Evolutionary conservation across 2,888 invertebrate species (phyloP), one percentile per base, ranked within the genome.

Genomic region (Drosophila yooni): DNA sequence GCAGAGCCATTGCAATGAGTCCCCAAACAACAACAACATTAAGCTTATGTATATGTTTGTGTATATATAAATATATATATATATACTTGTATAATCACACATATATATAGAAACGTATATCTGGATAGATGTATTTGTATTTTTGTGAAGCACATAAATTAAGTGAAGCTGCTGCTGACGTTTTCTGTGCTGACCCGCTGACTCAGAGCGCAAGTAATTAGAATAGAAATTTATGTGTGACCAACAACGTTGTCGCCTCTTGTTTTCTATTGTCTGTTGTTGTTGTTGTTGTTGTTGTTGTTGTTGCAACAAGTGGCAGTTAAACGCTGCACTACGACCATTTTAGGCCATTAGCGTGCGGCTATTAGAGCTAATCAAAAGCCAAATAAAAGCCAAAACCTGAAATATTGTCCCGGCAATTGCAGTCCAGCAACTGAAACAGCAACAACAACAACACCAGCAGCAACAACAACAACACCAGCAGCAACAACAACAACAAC

Each of bases 281-380:
- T 66, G 59, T 43, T 58, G n/a, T n/a, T n/a, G 21, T 21, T 53
- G 62, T 61, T 74, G 68, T 50, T 56, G 59, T 29, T 70, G 58
- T 67, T 66, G 65, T 76, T 76, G 81, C 76, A 79, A 80, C 82
- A 81, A 73, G 74, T 75, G 70, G 78, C 75, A 71, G 63, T 57
- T 78, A 52, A 76, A 68, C 62, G 67, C 54, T 53, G 61, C 68
- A 40, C 33, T 15, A 33, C 51, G 51, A 34, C 40, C 46, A 25
- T 52, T 57, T 57, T 57, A 31, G 36, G 51, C 66, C 67, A 56
- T 57, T 82, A 59, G 53, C 72, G 65, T 76, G 70, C 57, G 59
- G 77, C 88, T 76, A 88, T 89, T 88, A 79, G 67, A 86, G 81
- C 88, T 85, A 89, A 87, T 87, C 90, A 89, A 87, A 87, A 81